A percentile compares a stretch with the other conserved stretches of the same genome.
These are phyloP conservation scores for Latrodectus hesperus DNA, from an alignment of 2,888 invertebrate genomes.

Conservation along the genomic window DNA sequence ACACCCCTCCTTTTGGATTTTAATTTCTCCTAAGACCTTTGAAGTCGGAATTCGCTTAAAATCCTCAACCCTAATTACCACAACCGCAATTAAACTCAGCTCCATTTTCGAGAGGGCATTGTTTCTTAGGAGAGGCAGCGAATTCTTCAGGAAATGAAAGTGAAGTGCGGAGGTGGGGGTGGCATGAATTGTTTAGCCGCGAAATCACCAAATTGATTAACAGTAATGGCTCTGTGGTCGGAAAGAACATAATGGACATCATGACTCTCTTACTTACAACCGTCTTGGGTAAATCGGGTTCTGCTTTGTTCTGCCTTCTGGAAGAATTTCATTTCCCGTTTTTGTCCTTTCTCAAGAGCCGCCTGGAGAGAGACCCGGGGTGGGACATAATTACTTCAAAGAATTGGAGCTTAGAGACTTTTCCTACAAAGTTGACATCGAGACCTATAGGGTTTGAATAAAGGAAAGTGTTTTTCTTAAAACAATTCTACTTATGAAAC, in stretches of 20 bases:
- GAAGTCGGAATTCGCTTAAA: constrained; percentile 46
- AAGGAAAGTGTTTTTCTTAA: no score
- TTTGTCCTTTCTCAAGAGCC: no score
- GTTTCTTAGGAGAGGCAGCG: constrained; percentile 4
- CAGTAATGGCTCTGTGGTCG: constrained; percentile 66
- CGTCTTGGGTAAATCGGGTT: constrained; percentile 28
- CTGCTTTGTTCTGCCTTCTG: no score
- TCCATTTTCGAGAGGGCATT: constrained; percentile 9
- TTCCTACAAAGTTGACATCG: no score
- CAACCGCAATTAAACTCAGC: constrained; percentile 53
- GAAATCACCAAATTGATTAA: constrained; percentile 67
- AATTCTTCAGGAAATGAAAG: constrained; percentile 11
- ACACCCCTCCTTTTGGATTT: background rate
- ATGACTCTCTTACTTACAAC: constrained; percentile 33
- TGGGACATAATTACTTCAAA: no score
- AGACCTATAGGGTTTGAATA: no score
- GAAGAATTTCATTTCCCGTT: no score
- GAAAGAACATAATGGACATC: constrained; percentile 56
- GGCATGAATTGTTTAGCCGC: constrained; percentile 63
- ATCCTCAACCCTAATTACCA: constrained; percentile 39
- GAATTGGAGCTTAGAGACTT: no score
- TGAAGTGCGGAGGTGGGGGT: background rate
- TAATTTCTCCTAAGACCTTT: constrained; percentile 41
- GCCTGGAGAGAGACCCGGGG: no score
- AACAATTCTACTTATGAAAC: no score